Evolutionary conservation across 2,113 vertebrate species (phyloP).

Genomic region (Mungos mungo): DNA sequence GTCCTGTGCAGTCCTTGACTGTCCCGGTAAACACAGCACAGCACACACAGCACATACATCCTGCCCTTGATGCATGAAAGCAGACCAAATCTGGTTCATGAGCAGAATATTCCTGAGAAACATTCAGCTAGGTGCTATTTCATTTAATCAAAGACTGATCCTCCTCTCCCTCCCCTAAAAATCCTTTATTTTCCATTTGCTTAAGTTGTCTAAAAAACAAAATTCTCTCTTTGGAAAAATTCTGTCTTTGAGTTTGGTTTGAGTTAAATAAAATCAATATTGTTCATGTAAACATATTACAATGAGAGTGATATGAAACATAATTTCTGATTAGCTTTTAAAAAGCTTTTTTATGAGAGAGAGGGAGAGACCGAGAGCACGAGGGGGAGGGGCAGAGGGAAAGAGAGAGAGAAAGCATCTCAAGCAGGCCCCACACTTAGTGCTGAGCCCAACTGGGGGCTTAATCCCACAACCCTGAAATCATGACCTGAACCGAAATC

Average conservation of each 20-base stretch:
- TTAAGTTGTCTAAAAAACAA: not conserved
- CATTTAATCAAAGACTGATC: not conserved
- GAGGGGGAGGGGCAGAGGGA: no score
- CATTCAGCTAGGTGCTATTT: not conserved
- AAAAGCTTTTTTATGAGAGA: not conserved
- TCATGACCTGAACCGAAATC: no score
- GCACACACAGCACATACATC: fast-evolving
- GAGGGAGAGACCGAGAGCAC: no score
- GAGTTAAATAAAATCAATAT: slow-evolving; percentile 9
- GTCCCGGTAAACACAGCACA: fast-evolving
- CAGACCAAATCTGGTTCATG: fast-evolving
- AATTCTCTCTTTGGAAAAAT: not conserved
- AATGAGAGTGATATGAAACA: not conserved
- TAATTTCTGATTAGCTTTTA: not conserved
- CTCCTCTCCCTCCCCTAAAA: not conserved
- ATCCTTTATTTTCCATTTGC: not conserved
- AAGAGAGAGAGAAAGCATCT: no score
- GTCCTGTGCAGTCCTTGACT: not conserved
- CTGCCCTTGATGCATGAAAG: not conserved
- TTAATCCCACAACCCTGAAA: no score
- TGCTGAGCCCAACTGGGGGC: no score
- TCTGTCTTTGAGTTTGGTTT: not conserved
- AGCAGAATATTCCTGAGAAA: not conserved
- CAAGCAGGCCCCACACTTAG: no score
- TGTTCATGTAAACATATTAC: not conserved